A percentile compares a stretch with the other conserved stretches of the same genome.
These are phyloP conservation scores for Hormaphis cornu DNA, from an alignment of 1,140 invertebrate genomes.

Conservation along the genomic window DNA sequence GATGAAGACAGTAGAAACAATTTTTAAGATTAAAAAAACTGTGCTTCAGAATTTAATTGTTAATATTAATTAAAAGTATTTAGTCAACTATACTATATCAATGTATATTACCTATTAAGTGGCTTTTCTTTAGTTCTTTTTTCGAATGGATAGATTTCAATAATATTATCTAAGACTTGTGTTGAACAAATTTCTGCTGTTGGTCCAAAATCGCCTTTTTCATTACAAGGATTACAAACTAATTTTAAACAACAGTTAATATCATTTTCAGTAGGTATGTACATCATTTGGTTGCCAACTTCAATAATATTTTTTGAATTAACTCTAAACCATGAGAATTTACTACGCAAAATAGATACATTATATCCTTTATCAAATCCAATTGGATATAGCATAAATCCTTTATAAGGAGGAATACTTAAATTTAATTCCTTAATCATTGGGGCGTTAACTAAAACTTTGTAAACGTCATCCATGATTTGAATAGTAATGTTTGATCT, in stretches of 20 bases:
- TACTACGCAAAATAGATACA: not conserved
- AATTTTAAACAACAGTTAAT: conserved; percentile 3
- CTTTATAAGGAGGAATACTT: not conserved
- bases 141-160: not conserved
- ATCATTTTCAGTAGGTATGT: not conserved
- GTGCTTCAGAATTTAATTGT: no score
- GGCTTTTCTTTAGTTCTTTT: not conserved
- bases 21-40: no score
- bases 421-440: not conserved
- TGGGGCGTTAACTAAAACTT: not conserved
- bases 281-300: not conserved
- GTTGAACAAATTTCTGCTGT: not conserved
- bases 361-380: not conserved
- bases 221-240: not conserved
- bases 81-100: not conserved
- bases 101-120: not conserved
- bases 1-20: no score
- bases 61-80: no score
- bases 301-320: not conserved
- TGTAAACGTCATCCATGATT: not conserved
- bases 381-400: conserved; percentile 12
- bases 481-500: not conserved
- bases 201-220: not conserved
- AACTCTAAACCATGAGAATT: conserved; percentile 11
- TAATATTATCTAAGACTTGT: not conserved